Base-by-base conservation (phyloP, 1,140 invertebrate species). In the Aphidius gifuensis region DNA sequence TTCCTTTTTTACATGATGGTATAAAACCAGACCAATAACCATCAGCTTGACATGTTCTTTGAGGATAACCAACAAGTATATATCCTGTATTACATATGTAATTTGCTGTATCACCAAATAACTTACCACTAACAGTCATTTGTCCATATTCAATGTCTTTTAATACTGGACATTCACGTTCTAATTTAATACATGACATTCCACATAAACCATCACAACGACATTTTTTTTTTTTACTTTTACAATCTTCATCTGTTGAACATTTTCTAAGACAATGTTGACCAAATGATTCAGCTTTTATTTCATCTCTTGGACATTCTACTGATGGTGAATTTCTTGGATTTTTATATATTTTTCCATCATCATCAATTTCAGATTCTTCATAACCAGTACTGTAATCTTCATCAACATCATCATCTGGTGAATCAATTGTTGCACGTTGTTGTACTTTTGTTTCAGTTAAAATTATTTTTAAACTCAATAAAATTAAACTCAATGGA, bases 141-240 rank as follows among this genome's bases (percentile, higher is more conserved):
- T 84, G 83, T 0, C 93, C 92, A 61, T 89, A 83, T 46, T 86
- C 83, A 50, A 89, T 90, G 32, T 87, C 85, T 4, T 85, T 83
- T 32, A 93, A 77, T 59, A 90, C 88, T 0, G 90, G 88, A 71
- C 93, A 95, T 75, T 94, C 92, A 7, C 91, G 85, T 74, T 96
- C 93, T 51, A 94, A 94, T 81, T 97, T 97, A 63, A 99, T 95
- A 80, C 97, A 99, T 16, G 93, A 96, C 86, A 96, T 91, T 32
- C 96, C 97, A 75, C 97, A 99, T 4, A 91, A 86, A 44, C 95
- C 96, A 74, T 99, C 97, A 76, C 97, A 99, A 51, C 97, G 83
- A 75, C 97, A 99, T 73, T 93, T 92, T 80, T 97, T 97, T 81
- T 95, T 93, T 78, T 95, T 91, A 74, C 94, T 97, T 78, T 96